Evolutionary conservation across 2,113 vertebrate genomes (phyloP).

Genomic region (Eublepharis macularius): DNA sequence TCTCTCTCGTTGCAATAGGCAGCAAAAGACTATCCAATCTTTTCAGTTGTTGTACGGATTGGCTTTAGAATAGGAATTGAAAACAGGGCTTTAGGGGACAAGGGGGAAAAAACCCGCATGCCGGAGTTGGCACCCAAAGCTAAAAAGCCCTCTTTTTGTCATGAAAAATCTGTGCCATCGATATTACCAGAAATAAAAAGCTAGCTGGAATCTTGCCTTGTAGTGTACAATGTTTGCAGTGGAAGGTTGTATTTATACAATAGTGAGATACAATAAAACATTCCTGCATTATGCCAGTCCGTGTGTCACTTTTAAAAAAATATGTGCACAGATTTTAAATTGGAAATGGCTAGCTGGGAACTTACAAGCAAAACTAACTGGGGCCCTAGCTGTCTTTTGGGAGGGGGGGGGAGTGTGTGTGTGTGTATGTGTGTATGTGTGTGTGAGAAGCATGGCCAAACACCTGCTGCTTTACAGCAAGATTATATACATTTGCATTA

Average conservation of each 20-base stretch:
- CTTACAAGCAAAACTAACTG: conserved; percentile 2
- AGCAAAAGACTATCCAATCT: neutral
- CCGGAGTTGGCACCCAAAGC: neutral
- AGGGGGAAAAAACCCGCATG: neutral
- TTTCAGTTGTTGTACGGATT: neutral
- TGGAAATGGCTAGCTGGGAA: fast-evolving
- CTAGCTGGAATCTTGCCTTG: fast-evolving
- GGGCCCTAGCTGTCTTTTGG: conserved; percentile 53
- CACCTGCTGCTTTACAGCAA: conserved; percentile 72
- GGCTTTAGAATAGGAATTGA: neutral
- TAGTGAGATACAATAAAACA: fast-evolving
- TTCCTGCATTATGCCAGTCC: neutral
- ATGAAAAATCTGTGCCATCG: neutral
- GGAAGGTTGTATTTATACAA: conserved; percentile 5
- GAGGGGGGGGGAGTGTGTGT: neutral
- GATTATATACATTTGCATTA: conserved; percentile 74
- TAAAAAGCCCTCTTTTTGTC: conserved; percentile 1
- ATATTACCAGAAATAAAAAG: fast-evolving
- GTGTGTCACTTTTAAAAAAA: neutral
- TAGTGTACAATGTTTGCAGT: neutral
- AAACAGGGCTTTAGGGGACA: neutral
- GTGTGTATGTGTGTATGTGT: too few relatives aligned
- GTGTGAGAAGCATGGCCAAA: conserved; percentile 63
- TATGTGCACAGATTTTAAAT: neutral
- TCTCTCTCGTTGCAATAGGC: neutral